phyloP scores from a whole-genome alignment of 1,140 invertebrate species.

The Magallana gigas region DNA sequence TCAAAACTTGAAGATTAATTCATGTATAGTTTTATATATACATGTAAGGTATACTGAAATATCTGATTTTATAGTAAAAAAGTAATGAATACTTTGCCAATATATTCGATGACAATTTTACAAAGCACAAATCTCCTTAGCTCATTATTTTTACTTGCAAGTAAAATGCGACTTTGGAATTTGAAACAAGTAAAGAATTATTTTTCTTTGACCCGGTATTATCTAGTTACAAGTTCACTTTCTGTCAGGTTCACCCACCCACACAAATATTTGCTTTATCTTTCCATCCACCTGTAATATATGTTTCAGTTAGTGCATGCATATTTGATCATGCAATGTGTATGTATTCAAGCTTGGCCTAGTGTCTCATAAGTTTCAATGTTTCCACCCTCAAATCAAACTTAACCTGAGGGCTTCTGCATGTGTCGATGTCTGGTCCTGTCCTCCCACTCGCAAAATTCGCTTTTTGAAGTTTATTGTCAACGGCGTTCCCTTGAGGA shows the following conservation, averaged over 20 bases:
- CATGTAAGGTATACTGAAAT: too few relatives aligned
- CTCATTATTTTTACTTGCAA: neutral
- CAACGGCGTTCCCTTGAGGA: neutral
- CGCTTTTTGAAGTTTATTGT: slow-evolving; percentile 2
- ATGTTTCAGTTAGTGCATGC: neutral
- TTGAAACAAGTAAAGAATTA: neutral
- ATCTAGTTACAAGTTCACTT: neutral
- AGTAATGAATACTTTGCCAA: too few relatives aligned
- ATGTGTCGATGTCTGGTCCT: neutral
- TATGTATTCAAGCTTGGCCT: neutral
- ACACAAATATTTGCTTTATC: slow-evolving; percentile 16
- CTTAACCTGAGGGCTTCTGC: slow-evolving; percentile 1
- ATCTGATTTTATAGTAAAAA: too few relatives aligned
- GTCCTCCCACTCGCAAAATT: neutral
- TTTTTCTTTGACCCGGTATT: neutral
- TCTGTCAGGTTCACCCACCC: neutral
- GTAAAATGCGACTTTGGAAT: neutral
- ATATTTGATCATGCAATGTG: neutral
- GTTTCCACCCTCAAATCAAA: slow-evolving; percentile 30
- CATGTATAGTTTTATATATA: too few relatives aligned
- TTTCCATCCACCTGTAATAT: neutral
- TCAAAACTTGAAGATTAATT: too few relatives aligned
- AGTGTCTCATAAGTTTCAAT: neutral
- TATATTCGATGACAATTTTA: too few relatives aligned
- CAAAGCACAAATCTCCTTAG: too few relatives aligned